Percentiles rank a stretch among this genome's conserved stretches.
These are phyloP conservation scores for Chrysoperla carnea DNA, from an alignment of 1,140 invertebrate genomes.

Conservation along the genomic window DNA sequence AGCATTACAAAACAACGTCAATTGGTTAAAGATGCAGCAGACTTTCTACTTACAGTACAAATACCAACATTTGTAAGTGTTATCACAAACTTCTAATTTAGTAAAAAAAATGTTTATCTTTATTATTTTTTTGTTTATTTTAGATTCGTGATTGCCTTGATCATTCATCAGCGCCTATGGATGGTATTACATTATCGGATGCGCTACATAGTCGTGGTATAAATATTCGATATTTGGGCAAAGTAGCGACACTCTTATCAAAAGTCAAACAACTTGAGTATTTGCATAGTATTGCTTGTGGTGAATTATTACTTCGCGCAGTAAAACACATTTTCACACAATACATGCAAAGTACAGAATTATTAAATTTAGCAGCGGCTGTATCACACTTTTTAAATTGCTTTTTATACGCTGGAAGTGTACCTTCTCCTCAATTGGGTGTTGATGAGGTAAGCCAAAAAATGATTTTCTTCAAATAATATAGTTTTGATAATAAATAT, in stretches of 20 bases:
- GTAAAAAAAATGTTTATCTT: not conserved
- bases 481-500: conserved; percentile 1
- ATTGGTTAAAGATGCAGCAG: conserved; percentile 84
- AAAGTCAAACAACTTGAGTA: conserved; percentile 72
- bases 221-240: conserved; percentile 90
- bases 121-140: conserved; percentile 10
- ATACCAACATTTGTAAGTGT: conserved; percentile 80
- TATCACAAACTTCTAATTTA: conserved; percentile 1
- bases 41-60: conserved; percentile 83
- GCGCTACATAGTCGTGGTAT: conserved; percentile 87
- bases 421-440: conserved; percentile 39
- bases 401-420: conserved; percentile 56
- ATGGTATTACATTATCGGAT: conserved; percentile 86
- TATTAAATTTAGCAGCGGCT: conserved; percentile 74
- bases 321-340: conserved; percentile 87
- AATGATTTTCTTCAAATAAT: not conserved
- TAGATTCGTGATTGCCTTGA: conserved; percentile 83
- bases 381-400: conserved; percentile 94
- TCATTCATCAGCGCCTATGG: conserved; percentile 83
- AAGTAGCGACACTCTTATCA: conserved; percentile 58
- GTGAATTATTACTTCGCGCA: conserved; percentile 70
- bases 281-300: conserved; percentile 70
- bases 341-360: conserved; percentile 76
- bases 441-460: conserved; percentile 39
- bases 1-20: conserved; percentile 65